Conservation (phyloP, 2,113 vertebrate genomes). For the Notarius lentiginosus region DNA sequence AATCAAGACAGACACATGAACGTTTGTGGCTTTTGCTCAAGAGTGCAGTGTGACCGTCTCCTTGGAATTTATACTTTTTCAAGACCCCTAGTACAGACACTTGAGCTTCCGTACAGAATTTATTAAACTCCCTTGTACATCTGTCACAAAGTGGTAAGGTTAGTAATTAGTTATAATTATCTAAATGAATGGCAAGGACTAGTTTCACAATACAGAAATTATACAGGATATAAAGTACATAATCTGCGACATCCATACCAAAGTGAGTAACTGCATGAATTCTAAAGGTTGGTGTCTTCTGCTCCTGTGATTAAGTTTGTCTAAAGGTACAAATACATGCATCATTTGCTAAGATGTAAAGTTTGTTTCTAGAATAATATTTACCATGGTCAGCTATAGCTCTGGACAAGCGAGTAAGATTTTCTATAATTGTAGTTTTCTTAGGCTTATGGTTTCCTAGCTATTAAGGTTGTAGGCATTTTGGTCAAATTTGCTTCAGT, state of each 20-base stretch:
- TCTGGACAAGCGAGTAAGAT: neutral
- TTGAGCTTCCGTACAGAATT: neutral
- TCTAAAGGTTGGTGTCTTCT: neutral
- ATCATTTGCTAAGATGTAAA: no score
- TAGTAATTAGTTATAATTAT: neutral
- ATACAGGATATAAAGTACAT: slow-evolving; percentile 15
- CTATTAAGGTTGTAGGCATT: neutral
- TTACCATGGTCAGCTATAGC: neutral
- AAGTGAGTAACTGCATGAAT: neutral
- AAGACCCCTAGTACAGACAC: neutral
- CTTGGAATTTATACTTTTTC: neutral
- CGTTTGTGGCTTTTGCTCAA: neutral
- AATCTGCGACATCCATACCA: neutral
- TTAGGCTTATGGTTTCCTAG: neutral
- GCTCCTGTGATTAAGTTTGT: neutral
- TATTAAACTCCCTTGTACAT: neutral
- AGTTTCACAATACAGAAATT: slow-evolving; percentile 10
- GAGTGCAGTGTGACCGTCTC: neutral
- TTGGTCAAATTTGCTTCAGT: slow-evolving; percentile 26
- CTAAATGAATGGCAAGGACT: neutral
- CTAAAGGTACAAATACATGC: neutral
- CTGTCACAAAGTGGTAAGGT: neutral
- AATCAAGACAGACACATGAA: neutral
- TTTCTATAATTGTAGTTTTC: neutral
- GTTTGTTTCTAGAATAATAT: neutral